Percentiles rank a stretch among this genome's conserved stretches.
Conservation (phyloP, 2,113 vertebrate genomes). For the Tetrax tetrax region DNA sequence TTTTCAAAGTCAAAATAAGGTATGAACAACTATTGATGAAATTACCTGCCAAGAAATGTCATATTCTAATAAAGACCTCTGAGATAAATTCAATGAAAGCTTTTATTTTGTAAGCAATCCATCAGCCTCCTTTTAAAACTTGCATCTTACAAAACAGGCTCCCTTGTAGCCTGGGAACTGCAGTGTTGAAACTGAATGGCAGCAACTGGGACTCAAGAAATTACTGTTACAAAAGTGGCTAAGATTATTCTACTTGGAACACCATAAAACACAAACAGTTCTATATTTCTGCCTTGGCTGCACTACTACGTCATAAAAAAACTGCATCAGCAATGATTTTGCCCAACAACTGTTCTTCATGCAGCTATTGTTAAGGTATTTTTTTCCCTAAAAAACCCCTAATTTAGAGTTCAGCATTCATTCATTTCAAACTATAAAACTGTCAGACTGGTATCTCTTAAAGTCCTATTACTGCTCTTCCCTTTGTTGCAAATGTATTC, state of each 20-base stretch:
- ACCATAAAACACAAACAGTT: not conserved
- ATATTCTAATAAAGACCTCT: not conserved
- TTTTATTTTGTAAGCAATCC: not conserved
- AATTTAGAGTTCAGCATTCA: not conserved
- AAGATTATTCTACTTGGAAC: not conserved
- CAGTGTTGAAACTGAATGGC: not conserved
- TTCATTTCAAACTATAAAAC: not conserved
- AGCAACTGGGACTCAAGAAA: not conserved
- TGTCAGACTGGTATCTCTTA: not conserved
- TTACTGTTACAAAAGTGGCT: not conserved
- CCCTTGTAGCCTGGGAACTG: not conserved
- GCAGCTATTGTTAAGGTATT: not conserved
- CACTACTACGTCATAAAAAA: not conserved
- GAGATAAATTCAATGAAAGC: not conserved
- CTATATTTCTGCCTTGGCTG: not conserved
- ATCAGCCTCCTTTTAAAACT: not conserved
- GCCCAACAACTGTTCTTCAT: not conserved
- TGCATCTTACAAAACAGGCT: not conserved
- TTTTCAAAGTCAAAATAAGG: slow-evolving; percentile 31
- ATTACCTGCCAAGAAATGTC: not conserved
- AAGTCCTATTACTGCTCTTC: not conserved
- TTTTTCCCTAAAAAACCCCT: not conserved
- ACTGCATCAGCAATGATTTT: not conserved
- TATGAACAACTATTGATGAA: not conserved
- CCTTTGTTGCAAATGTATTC: not conserved